These are phyloP conservation scores for Cephus pulcher DNA, from an alignment of 2,888 invertebrate species.

Conservation along the genomic window DNA sequence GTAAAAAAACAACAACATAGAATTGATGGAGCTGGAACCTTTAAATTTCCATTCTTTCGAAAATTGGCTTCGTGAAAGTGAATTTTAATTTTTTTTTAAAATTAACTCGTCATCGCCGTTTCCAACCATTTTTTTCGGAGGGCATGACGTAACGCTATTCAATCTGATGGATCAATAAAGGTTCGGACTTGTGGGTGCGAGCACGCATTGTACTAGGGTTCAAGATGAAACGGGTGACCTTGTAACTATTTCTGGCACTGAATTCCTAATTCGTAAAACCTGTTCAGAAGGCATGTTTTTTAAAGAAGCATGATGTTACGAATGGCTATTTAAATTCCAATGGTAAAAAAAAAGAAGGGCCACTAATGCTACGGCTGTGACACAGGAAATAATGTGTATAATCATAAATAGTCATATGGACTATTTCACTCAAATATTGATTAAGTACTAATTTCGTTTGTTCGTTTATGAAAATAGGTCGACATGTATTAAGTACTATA, in stretches of 20 bases:
- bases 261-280: neutral
- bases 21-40: neutral
- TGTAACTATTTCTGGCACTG: constrained; percentile 35
- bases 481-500: neutral
- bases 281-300: neutral
- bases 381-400: neutral
- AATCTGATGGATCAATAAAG: constrained; percentile 27
- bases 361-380: neutral
- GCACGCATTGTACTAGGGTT: constrained; percentile 9
- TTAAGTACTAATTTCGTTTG: neutral
- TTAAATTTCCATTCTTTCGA: neutral
- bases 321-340: neutral
- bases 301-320: neutral
- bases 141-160: neutral
- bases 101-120: neutral
- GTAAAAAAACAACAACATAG: neutral
- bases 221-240: constrained; percentile 39
- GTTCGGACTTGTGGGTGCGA: constrained; percentile 22
- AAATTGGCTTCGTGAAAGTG: neutral
- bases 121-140: neutral
- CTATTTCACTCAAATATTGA: neutral
- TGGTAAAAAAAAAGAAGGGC: neutral
- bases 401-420: neutral
- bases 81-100: neutral
- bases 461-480: neutral